A percentile compares a stretch with the other conserved stretches of the same genome.
Conservation (phyloP, 2,888 invertebrate species). For the Herminia tarsipennalis region DNA sequence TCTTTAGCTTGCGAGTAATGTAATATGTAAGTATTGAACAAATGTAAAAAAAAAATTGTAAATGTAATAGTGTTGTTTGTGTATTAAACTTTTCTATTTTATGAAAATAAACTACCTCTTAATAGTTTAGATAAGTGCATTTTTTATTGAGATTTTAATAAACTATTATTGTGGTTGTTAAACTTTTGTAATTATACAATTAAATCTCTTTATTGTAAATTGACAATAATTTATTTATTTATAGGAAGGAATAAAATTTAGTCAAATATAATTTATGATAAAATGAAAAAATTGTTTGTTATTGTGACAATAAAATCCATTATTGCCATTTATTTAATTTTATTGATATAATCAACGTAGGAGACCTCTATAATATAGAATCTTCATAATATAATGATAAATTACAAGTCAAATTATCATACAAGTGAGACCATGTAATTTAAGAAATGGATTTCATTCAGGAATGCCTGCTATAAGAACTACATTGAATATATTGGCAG, state of each 20-base stretch:
- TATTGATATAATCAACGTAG: conserved; percentile 81
- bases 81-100: too few species aligned
- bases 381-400: conserved; percentile 77
- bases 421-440: conserved; percentile 81
- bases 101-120: conserved; percentile 31
- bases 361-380: conserved; percentile 76
- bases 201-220: conserved; percentile 43
- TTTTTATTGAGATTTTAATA: conserved; percentile 18
- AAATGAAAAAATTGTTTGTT: conserved; percentile 30
- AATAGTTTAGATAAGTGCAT: conserved; percentile 14
- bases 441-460: conserved; percentile 73
- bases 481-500: conserved; percentile 72
- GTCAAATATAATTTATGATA: conserved; percentile 33
- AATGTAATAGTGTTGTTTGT: too few species aligned
- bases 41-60: not conserved
- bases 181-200: conserved; percentile 35
- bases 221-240: conserved; percentile 64
- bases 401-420: conserved; percentile 80
- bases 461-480: conserved; percentile 67
- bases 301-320: conserved; percentile 48
- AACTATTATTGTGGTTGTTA: conserved; percentile 22
- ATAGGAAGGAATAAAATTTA: conserved; percentile 31
- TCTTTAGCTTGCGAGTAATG: not conserved
- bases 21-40: not conserved
- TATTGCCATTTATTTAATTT: conserved; percentile 65